Conservation (phyloP, 1,140 invertebrate species). For the Rhynchophorus ferrugineus region DNA sequence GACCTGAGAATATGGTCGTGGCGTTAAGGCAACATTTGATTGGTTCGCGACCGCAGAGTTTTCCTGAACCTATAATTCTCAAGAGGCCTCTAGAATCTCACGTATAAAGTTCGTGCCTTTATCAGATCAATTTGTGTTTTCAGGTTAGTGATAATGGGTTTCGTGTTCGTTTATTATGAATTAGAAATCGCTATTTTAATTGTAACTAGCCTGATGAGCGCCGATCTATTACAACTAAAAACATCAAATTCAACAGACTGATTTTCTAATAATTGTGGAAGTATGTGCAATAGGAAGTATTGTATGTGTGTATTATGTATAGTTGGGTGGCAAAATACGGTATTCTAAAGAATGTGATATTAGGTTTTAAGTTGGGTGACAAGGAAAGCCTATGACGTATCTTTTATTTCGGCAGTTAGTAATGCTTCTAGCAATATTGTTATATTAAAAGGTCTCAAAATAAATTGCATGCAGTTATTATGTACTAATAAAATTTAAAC, state of each 20-base stretch:
- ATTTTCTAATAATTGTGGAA: constrained; percentile 22
- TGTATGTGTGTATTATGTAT: constrained; percentile 3
- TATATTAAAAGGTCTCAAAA: background rate
- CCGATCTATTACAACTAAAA: background rate
- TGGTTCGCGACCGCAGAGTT: constrained; percentile 47
- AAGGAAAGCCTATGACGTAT: constrained; percentile 2
- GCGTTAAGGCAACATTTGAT: constrained; percentile 43
- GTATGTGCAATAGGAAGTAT: constrained; percentile 17
- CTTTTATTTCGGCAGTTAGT: constrained; percentile 2
- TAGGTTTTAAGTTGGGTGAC: constrained; percentile 23
- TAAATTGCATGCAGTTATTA: no score
- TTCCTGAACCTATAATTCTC: constrained; percentile 49
- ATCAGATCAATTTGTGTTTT: background rate
- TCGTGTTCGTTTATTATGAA: background rate
- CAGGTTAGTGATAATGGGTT: background rate
- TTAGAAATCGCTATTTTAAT: no score
- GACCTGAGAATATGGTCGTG: constrained; percentile 48
- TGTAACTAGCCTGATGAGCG: background rate
- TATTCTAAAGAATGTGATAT: constrained; percentile 23
- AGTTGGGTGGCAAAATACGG: constrained; percentile 17
- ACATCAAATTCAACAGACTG: constrained; percentile 24
- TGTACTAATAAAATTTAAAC: background rate
- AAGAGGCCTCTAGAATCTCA: constrained; percentile 53
- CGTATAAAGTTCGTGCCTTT: constrained; percentile 40
- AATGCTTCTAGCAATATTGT: background rate